These are phyloP conservation scores for Sakesphorus luctuosus DNA, from an alignment of 2,113 vertebrate genomes.

Conservation along the genomic window DNA sequence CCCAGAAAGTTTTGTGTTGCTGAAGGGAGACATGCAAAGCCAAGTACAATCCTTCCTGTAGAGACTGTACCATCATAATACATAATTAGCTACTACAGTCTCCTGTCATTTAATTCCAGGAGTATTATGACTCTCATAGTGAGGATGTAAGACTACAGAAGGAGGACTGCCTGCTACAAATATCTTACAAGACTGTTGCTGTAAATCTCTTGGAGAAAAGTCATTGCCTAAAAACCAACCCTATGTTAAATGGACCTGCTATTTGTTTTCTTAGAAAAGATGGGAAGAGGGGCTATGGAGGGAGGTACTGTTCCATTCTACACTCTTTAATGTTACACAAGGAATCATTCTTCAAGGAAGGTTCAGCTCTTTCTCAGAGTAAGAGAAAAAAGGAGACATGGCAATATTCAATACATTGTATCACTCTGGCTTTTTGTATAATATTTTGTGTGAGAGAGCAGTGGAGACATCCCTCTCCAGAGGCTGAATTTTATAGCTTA, in stretches of 20 bases:
- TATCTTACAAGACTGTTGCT: constrained; percentile 70
- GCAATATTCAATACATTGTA: not conserved
- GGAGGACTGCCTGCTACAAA: constrained; percentile 73
- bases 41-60: constrained; percentile 44
- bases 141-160: constrained; percentile 68
- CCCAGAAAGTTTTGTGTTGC: constrained; percentile 39
- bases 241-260: constrained; percentile 24
- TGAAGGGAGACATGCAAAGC: constrained; percentile 52
- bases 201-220: constrained; percentile 73
- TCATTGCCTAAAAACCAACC: constrained; percentile 46
- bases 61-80: constrained; percentile 69
- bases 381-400: not conserved
- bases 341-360: constrained; percentile 38
- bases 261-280: constrained; percentile 70
- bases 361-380: not conserved
- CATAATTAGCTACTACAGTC: constrained; percentile 73
- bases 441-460: not conserved
- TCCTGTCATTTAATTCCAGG: constrained; percentile 67
- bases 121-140: constrained; percentile 65
- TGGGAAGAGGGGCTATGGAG: constrained; percentile 7
- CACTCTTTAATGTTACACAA: constrained; percentile 26
- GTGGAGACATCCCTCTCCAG: not conserved
- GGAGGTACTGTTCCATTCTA: constrained; percentile 20
- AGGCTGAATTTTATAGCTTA: not conserved
- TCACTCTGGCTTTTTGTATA: not conserved